Conservation (phyloP, 2,113 vertebrate genomes). For the Lathamus discolor region DNA sequence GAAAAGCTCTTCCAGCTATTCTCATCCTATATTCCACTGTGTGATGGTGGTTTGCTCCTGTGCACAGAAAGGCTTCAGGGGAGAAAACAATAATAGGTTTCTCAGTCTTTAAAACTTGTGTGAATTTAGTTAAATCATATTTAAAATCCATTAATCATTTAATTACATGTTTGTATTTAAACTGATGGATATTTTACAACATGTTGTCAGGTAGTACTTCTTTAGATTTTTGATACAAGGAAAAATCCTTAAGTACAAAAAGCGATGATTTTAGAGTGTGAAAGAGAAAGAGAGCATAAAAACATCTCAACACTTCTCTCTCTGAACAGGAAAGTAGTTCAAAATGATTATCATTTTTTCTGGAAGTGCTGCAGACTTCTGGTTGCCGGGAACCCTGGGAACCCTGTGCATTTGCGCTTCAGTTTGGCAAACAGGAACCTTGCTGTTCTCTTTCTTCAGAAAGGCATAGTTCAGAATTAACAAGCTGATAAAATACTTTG, state of each 20-base stretch:
- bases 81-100: neutral
- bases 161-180: neutral
- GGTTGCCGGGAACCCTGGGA: neutral
- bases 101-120: neutral
- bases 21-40: neutral
- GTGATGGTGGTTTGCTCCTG: neutral
- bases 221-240: neutral
- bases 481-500: neutral
- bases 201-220: neutral
- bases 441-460: slow-evolving; percentile 6
- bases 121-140: neutral
- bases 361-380: neutral
- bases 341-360: neutral
- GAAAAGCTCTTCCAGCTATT: neutral
- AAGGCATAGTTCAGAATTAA: neutral
- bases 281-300: neutral
- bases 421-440: neutral
- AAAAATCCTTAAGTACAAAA: neutral
- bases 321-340: neutral
- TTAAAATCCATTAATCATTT: slow-evolving; percentile 14
- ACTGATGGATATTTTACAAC: neutral
- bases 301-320: neutral
- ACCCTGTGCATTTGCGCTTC: neutral
- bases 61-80: neutral
- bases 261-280: neutral